phyloP scores from a whole-genome alignment of 2,888 invertebrate genomes.

The Tillus elongatus region DNA sequence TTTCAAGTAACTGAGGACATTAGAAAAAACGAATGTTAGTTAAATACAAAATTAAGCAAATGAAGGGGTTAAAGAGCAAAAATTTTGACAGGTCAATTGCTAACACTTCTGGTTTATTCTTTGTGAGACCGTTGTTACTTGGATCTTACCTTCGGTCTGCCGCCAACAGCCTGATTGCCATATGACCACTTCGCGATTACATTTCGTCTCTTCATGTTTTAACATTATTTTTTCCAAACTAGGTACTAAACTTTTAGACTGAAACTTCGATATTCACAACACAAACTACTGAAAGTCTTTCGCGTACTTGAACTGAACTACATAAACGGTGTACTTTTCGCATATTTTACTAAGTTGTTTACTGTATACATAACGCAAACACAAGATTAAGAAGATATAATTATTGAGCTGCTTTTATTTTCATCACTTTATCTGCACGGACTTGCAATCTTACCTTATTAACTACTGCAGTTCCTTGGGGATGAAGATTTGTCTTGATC shows the following conservation, averaged over 20 bases:
- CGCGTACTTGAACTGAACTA: constrained; percentile 34
- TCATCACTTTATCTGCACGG: constrained; percentile 35
- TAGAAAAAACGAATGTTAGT: constrained; percentile 6
- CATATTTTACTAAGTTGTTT: constrained; percentile 30
- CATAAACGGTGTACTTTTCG: constrained; percentile 28
- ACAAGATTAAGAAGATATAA: constrained; percentile 38
- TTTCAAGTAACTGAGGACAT: constrained; percentile 26
- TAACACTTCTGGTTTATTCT: constrained; percentile 27
- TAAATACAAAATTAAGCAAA: background rate
- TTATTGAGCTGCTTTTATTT: constrained; percentile 28
- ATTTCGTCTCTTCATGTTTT: constrained; percentile 37
- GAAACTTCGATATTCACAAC: constrained; percentile 37
- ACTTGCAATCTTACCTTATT: constrained; percentile 37
- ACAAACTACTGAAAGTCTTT: constrained; percentile 42
- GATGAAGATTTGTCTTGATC: too few species aligned
- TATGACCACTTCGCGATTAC: constrained; percentile 38
- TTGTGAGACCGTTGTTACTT: constrained; percentile 33
- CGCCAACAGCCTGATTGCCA: constrained; percentile 37
- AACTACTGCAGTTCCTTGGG: constrained; percentile 19
- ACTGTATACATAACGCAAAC: constrained; percentile 34
- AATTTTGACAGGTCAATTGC: background rate
- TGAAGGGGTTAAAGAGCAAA: background rate
- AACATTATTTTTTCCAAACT: constrained; percentile 32
- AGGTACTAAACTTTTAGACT: constrained; percentile 31
- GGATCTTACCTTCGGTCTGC: constrained; percentile 42